Percentiles rank a stretch among this genome's conserved stretches.
phyloP scores from a whole-genome alignment of 2,888 invertebrate species.

The Acheta domesticus region DNA sequence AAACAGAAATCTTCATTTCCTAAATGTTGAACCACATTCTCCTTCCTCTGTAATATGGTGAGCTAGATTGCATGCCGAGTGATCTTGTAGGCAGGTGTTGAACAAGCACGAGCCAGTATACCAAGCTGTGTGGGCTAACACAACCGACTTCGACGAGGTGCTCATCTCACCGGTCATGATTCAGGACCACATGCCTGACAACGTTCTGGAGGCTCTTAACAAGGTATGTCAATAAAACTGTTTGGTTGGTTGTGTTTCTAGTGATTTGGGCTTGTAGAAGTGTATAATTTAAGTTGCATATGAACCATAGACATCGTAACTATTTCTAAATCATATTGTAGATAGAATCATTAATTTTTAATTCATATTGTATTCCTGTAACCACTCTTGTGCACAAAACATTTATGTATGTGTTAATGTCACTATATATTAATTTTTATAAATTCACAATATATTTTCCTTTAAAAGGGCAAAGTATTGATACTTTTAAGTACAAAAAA shows the following conservation, averaged over 20 bases:
- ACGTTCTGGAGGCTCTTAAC: slow-evolving; percentile 75
- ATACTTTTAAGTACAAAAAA: too few species aligned
- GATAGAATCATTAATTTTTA: neutral
- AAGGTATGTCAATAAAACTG: slow-evolving; percentile 60
- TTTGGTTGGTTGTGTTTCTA: neutral
- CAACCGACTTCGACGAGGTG: slow-evolving; percentile 80
- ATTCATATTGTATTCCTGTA: neutral
- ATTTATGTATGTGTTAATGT: neutral
- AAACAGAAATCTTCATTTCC: too few species aligned
- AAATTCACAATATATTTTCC: too few species aligned
- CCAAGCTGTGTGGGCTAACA: slow-evolving; percentile 83
- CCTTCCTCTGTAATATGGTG: neutral
- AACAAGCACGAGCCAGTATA: slow-evolving; percentile 74
- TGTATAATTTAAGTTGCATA: neutral
- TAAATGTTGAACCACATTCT: too few species aligned
- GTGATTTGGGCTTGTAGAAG: neutral
- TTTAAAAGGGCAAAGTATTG: too few species aligned
- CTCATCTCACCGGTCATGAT: slow-evolving; percentile 86
- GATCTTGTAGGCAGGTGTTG: slow-evolving; percentile 58
- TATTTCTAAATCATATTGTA: neutral
- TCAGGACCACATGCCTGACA: slow-evolving; percentile 88
- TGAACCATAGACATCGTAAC: neutral
- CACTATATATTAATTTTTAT: too few species aligned
- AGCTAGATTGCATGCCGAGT: neutral
- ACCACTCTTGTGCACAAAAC: neutral